Percentiles rank a stretch among this genome's conserved stretches.
These are phyloP conservation scores for Phylloscopus trochilus DNA, from an alignment of 2,113 vertebrate species.

Conservation along the genomic window DNA sequence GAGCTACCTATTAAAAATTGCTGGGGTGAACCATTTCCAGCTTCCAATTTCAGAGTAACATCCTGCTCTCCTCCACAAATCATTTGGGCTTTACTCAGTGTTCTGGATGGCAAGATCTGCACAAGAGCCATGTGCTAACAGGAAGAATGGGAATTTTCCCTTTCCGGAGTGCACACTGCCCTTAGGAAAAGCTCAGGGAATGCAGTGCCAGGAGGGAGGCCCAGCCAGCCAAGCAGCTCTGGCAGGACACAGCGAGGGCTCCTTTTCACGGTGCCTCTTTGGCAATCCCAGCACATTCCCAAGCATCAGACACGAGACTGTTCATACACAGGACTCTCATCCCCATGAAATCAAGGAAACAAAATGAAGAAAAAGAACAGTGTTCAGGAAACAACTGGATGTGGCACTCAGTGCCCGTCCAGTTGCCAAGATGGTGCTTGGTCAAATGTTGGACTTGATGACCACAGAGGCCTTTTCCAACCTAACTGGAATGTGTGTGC, in stretches of 20 bases:
- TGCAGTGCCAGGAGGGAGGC: neutral
- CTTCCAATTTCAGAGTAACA: neutral
- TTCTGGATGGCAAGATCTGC: neutral
- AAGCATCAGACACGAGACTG: neutral
- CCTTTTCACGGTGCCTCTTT: neutral
- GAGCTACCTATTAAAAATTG: neutral
- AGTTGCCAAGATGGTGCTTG: neutral
- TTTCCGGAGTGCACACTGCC: neutral
- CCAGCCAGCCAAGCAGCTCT: neutral
- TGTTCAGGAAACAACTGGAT: neutral
- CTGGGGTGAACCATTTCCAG: neutral
- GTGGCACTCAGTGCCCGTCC: neutral
- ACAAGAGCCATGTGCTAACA: neutral
- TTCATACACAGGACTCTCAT: neutral
- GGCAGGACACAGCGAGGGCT: neutral
- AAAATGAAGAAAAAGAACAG: neutral
- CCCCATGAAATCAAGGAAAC: neutral
- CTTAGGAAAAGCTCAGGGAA: neutral
- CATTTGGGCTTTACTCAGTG: neutral
- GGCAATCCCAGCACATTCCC: neutral
- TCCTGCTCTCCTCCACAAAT: neutral
- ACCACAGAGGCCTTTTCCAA: neutral
- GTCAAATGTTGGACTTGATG: neutral
- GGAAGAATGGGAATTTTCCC: neutral
- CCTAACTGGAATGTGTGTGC: neutral